Evolutionary conservation across 1,140 invertebrate genomes (phyloP).

Genomic region (Drosophila bocki): DNA sequence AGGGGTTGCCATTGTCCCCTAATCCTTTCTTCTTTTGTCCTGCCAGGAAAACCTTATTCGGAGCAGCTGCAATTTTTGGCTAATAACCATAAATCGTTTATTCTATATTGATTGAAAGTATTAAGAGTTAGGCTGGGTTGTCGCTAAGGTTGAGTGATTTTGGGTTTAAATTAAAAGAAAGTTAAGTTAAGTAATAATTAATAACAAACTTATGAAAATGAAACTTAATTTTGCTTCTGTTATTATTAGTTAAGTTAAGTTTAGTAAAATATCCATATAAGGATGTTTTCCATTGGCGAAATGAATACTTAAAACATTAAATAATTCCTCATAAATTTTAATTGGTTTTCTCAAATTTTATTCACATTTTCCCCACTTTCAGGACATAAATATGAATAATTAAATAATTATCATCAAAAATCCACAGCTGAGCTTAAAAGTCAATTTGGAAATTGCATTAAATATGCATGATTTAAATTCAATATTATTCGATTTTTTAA

Average conservation of each 20-base stretch:
- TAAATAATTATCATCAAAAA: not conserved
- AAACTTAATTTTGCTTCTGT: too few species aligned
- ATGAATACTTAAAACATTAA: not conserved
- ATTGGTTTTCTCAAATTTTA: not conserved
- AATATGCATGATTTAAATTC: not conserved
- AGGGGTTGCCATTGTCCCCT: constrained; percentile 44
- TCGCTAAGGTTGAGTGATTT: not conserved
- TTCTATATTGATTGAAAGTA: constrained; percentile 6
- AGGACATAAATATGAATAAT: not conserved
- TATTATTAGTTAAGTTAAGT: too few species aligned
- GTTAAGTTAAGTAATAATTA: too few species aligned
- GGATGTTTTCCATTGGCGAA: too few species aligned
- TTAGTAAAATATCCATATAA: too few species aligned
- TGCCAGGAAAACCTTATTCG: not conserved
- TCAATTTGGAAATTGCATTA: not conserved
- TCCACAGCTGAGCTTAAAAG: not conserved
- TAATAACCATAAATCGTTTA: constrained; percentile 1
- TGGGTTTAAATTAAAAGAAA: not conserved
- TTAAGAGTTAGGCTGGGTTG: constrained; percentile 8
- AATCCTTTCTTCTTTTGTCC: constrained; percentile 3
- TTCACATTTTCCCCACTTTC: constrained; percentile 1
- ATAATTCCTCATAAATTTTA: not conserved
- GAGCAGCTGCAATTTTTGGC: constrained; percentile 12
- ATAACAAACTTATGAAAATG: too few species aligned
- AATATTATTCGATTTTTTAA: not conserved